Percentiles rank a stretch among this genome's conserved stretches.
Evolutionary conservation across 2,113 vertebrate species (phyloP).

Genomic region (Nothoprocta perdicaria): DNA sequence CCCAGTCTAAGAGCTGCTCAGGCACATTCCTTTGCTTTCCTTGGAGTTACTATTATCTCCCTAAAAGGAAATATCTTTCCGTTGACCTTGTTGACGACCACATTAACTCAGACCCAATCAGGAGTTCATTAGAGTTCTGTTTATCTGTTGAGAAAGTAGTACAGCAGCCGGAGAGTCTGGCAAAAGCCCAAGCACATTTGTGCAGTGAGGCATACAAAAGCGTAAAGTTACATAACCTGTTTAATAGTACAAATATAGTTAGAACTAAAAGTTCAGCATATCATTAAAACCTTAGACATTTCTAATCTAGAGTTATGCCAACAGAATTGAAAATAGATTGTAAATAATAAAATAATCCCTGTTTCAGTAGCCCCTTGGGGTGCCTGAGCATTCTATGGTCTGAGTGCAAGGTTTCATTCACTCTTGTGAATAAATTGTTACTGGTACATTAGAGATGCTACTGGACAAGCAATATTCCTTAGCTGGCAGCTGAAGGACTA

Average conservation of each 20-base stretch:
- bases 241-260: conserved; percentile 28
- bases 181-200: neutral
- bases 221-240: conserved; percentile 26
- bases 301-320: neutral
- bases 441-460: neutral
- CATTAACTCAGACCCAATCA: neutral
- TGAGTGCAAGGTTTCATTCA: neutral
- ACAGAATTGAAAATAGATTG: neutral
- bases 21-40: neutral
- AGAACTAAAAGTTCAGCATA: conserved; percentile 7
- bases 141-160: neutral
- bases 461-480: neutral
- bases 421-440: neutral
- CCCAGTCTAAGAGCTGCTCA: neutral
- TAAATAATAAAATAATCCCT: neutral
- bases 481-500: neutral
- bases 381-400: neutral
- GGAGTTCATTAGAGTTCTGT: neutral
- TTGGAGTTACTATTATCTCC: neutral
- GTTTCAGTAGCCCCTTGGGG: neutral
- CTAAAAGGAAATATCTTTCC: conserved; percentile 20
- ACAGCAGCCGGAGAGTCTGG: neutral
- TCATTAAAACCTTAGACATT: conserved; percentile 30
- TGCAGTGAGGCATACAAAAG: conserved; percentile 27
- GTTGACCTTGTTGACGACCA: neutral